Percentiles rank a stretch among this genome's conserved stretches.
phyloP scores from a whole-genome alignment of 2,888 invertebrate species.

The Molanna angustata region DNA sequence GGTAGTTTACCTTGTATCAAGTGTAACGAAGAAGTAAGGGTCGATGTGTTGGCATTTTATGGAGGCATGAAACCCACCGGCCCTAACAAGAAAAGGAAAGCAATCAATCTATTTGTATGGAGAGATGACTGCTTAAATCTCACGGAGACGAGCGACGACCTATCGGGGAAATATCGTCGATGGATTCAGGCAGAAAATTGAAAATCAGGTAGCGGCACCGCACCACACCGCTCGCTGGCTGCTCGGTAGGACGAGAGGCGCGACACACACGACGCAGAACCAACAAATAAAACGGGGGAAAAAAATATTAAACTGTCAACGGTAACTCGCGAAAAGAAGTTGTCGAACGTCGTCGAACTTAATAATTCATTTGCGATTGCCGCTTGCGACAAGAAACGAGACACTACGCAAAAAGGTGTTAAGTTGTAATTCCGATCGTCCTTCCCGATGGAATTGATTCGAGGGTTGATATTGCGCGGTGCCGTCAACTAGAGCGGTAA shows the following conservation, averaged over 20 bases:
- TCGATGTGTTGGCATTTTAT: no score
- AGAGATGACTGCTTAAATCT: not conserved
- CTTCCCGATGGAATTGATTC: no score
- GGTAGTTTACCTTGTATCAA: no score
- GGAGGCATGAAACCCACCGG: no score
- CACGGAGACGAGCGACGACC: not conserved
- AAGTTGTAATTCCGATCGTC: no score
- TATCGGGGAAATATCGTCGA: slow-evolving; percentile 2
- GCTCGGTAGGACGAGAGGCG: not conserved
- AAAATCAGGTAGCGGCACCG: not conserved
- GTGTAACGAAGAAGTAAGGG: no score
- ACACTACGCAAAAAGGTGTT: no score
- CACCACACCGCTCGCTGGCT: not conserved
- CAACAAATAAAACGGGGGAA: not conserved
- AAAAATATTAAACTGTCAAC: not conserved
- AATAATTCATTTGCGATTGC: no score
- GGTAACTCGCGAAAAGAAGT: not conserved
- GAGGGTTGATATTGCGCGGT: no score
- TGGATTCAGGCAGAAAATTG: slow-evolving; percentile 2
- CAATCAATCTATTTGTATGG: not conserved
- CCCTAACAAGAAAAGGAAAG: not conserved
- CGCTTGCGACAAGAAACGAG: no score
- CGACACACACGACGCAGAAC: not conserved
- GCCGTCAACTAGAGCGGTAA: no score
- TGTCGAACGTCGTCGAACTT: no score